phyloP scores from a whole-genome alignment of 2,797 vertebrate species.

The Chelidonichthys spinosus region DNA sequence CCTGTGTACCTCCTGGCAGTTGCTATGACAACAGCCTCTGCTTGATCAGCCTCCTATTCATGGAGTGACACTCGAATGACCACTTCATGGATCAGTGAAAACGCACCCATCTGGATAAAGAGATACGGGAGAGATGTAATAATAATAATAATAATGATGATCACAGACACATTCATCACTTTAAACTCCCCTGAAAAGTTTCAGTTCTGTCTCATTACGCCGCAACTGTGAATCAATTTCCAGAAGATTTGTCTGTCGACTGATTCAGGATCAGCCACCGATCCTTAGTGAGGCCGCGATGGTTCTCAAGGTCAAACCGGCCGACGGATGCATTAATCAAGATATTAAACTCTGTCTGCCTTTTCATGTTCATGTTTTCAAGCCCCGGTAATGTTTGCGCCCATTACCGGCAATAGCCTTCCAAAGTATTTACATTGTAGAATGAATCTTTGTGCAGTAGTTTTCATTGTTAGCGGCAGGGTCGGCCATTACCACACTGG shows the following conservation, averaged over 20 bases:
- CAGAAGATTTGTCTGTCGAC: constrained; percentile 41
- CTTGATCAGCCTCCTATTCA: constrained; percentile 83
- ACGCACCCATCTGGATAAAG: constrained; percentile 69
- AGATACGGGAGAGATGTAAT: constrained; percentile 51
- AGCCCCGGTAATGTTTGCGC: neutral
- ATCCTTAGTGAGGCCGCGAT: neutral
- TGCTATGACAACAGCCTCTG: constrained; percentile 82
- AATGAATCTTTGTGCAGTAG: neutral
- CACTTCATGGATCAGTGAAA: constrained; percentile 80
- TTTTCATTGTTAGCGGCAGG: neutral
- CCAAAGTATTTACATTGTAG: neutral
- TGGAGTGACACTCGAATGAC: constrained; percentile 82
- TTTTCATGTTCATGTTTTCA: neutral
- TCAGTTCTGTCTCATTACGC: constrained; percentile 26
- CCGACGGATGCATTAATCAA: constrained; percentile 8
- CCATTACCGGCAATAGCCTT: neutral
- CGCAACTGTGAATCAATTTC: constrained; percentile 34
- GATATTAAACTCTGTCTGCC: neutral
- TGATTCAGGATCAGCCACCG: constrained; percentile 22
- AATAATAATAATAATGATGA: constrained; percentile 39
- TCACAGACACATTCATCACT: constrained; percentile 44
- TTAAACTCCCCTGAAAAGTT: constrained; percentile 45
- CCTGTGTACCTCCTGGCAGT: constrained; percentile 78
- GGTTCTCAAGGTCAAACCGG: constrained; percentile 15
- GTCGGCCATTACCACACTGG: neutral